Evolutionary conservation across 1,140 invertebrate species (phyloP).

Genomic region (Spodoptera litura): DNA sequence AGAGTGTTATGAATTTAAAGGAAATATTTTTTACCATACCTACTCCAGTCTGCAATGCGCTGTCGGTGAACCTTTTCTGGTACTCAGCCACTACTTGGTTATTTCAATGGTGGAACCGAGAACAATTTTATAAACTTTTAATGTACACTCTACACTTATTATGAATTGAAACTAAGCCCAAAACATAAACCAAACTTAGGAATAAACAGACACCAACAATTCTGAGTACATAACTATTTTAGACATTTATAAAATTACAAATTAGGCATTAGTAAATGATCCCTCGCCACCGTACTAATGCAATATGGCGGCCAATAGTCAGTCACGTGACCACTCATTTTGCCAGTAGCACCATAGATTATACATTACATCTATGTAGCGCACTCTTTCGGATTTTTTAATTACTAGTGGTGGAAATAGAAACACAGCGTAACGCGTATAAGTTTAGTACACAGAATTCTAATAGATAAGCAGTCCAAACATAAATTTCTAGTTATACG

Average conservation of each 20-base stretch:
- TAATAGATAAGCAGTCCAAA: too few species aligned
- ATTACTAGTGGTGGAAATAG: too few species aligned
- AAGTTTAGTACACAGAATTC: too few species aligned
- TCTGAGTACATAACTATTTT: conserved; percentile 35
- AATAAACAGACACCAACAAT: conserved; percentile 49
- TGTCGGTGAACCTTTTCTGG: conserved; percentile 68
- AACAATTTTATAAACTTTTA: conserved; percentile 56
- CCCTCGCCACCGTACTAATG: conserved; percentile 68
- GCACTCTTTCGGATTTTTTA: too few species aligned
- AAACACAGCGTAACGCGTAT: too few species aligned
- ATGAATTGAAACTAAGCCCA: conserved; percentile 31
- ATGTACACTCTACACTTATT: conserved; percentile 47
- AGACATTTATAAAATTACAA: conserved; percentile 61
- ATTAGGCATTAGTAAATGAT: conserved; percentile 63
- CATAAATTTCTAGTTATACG: too few species aligned
- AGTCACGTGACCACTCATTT: conserved; percentile 68
- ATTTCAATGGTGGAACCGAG: conserved; percentile 71
- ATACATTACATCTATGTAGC: too few species aligned
- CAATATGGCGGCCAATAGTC: conserved; percentile 74
- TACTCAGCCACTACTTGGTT: conserved; percentile 75
- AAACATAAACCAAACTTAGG: conserved; percentile 53
- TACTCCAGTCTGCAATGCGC: conserved; percentile 59
- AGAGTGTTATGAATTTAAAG: conserved; percentile 30
- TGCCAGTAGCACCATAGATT: conserved; percentile 26
- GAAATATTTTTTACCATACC: conserved; percentile 52